Base-by-base conservation (phyloP, 2,888 invertebrate genomes). In the Chrysolina haemoptera region DNA sequence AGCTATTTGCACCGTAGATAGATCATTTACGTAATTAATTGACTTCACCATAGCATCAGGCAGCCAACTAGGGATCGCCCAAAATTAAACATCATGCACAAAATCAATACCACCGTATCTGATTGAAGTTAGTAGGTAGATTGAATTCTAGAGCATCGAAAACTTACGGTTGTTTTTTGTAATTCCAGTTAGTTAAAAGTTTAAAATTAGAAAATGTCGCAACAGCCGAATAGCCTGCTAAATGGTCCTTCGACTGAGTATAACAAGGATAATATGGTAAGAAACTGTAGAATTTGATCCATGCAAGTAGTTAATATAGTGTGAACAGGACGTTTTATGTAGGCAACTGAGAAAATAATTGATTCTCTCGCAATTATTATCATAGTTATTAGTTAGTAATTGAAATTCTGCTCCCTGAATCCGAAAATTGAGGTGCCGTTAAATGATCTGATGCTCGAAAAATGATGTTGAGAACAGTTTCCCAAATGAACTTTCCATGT, bases 181-280 rank as follows among this genome's bases (percentile, higher is more conserved):
- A 18, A 50, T 66, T 66, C 16, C 66, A 66, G 66, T 66, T 53
- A 59, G 59, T 48, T 11, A 66, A 50, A 50, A 22, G 66, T 50
- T 41, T 63, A 65, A 64, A 69, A 68, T 48, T 73, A 76, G 74
- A 78, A 78, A 76, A 84, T 82, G 83, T 81, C 83, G 62, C 78
- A 84, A 70, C 82, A 81, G 65, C 81, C 83, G 71, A 83, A 81
- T 78, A 79, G 79, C 71, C 79, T 83, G 71, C 71, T 86, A 78
- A 85, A 84, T 79, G 85, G 84, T 55, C 82, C 86, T 72, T 83
- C 84, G 41, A 80, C 82, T 64, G 85, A 82, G 69, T 76, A 80
- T 75, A 79, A 78, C 69, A 79, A 78, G 73, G 81, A 82, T 50
- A 76, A 82, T 50, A 76, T 75, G 82, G 82, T 83, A 82, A 82